A percentile compares a stretch with the other conserved stretches of the same genome.
These are phyloP conservation scores for Rhabdophis nuchalis DNA, from an alignment of 2,797 vertebrate species.

Conservation along the genomic window DNA sequence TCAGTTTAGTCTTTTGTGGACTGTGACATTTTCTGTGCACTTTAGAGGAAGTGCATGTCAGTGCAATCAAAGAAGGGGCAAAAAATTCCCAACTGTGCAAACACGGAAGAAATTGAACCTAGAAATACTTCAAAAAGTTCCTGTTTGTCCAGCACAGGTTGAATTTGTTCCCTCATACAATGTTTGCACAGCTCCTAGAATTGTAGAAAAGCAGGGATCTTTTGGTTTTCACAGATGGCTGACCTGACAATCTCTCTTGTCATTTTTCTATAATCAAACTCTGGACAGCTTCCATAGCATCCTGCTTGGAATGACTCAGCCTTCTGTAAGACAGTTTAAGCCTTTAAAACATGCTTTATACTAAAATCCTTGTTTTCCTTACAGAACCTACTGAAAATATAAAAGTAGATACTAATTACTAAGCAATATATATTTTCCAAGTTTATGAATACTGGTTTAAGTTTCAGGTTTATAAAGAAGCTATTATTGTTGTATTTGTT, in stretches of 20 bases:
- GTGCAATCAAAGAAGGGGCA: conserved; percentile 57
- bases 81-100: conserved; percentile 67
- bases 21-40: conserved; percentile 51
- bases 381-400: conserved; percentile 38
- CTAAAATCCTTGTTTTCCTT: conserved; percentile 41
- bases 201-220: conserved; percentile 55
- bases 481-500: background rate
- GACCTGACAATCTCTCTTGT: conserved; percentile 62
- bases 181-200: conserved; percentile 67
- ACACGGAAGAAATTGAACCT: conserved; percentile 70
- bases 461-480: background rate
- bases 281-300: conserved; percentile 59
- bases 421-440: background rate
- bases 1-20: conserved; percentile 44
- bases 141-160: conserved; percentile 65
- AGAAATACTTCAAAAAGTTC: conserved; percentile 70
- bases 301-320: conserved; percentile 54
- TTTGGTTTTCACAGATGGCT: conserved; percentile 72
- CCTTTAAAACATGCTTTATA: conserved; percentile 50
- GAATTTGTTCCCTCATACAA: conserved; percentile 62
- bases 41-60: conserved; percentile 65
- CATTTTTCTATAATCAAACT: conserved; percentile 62
- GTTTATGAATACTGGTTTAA: background rate
- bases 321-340: conserved; percentile 45
- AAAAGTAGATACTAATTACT: background rate